These are phyloP conservation scores for Lasioglossum vierecki DNA, from an alignment of 2,888 invertebrate genomes.

Conservation along the genomic window DNA sequence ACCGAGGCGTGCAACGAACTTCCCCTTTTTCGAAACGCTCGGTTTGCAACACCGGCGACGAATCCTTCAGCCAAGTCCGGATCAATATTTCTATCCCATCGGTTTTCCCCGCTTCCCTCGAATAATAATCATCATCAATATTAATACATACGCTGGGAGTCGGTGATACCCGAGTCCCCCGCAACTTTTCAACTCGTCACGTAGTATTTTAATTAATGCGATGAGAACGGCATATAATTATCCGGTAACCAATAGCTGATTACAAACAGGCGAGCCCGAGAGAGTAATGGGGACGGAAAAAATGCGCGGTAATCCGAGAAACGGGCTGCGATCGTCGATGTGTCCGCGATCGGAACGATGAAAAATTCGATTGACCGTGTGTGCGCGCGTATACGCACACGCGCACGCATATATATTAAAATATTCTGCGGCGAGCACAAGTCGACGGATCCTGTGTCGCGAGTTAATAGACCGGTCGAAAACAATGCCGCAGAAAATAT, in stretches of 20 bases:
- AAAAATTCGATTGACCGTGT: conserved; percentile 64
- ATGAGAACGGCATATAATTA: conserved; percentile 3
- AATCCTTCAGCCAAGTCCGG: background rate
- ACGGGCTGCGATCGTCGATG: conserved; percentile 5
- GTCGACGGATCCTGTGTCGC: conserved; percentile 43
- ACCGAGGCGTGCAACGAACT: too few species aligned
- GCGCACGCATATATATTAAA: background rate
- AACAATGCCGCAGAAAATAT: conserved; percentile 29
- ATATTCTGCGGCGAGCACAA: conserved; percentile 56
- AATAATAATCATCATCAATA: background rate
- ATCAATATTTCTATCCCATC: background rate
- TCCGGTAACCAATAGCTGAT: conserved; percentile 6
- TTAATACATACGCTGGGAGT: background rate
- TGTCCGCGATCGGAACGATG: conserved; percentile 45
- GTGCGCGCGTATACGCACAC: conserved; percentile 23
- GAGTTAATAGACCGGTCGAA: conserved; percentile 35
- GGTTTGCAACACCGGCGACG: background rate
- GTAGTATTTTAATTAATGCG: background rate
- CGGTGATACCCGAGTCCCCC: background rate
- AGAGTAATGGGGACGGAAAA: background rate
- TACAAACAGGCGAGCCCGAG: background rate
- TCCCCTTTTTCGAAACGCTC: background rate
- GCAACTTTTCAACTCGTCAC: background rate
- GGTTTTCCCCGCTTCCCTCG: background rate
- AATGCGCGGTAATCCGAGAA: background rate